A percentile compares a stretch with the other conserved stretches of the same genome.
Conservation (phyloP, 2,113 vertebrate species). For the Xyrauchen texanus region DNA sequence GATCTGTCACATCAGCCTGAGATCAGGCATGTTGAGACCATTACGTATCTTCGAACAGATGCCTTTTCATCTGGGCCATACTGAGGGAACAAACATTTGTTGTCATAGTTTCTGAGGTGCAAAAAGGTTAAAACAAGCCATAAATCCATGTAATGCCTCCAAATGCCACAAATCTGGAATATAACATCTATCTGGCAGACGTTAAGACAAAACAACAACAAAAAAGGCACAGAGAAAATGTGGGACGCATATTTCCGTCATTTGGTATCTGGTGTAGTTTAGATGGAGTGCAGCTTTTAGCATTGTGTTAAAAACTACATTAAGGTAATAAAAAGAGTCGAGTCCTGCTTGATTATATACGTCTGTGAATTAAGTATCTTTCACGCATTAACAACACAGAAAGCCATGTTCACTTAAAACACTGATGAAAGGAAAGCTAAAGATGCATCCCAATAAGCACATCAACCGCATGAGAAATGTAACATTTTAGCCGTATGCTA, state of each 20-base stretch:
- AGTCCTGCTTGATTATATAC: conserved; percentile 19
- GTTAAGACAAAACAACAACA: conserved; percentile 38
- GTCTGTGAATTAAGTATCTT: conserved; percentile 13
- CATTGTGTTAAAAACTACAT: conserved; percentile 1
- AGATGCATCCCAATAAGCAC: background rate
- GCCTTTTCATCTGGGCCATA: conserved; percentile 48
- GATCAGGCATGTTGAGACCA: conserved; percentile 43
- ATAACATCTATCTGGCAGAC: conserved; percentile 49
- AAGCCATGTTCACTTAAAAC: background rate
- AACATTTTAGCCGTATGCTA: conserved; percentile 28
- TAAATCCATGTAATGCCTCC: conserved; percentile 57
- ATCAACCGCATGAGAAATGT: conserved; percentile 17
- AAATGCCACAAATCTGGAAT: conserved; percentile 59
- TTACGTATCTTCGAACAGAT: conserved; percentile 56
- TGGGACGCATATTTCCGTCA: conserved; percentile 7
- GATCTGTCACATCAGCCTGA: conserved; percentile 19
- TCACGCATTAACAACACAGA: conserved; percentile 11
- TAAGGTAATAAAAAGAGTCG: too few relatives aligned
- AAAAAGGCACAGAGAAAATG: conserved; percentile 20
- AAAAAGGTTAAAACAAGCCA: conserved; percentile 58
- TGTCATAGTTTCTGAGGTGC: conserved; percentile 53
- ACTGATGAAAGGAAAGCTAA: conserved; percentile 4
- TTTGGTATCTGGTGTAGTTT: background rate
- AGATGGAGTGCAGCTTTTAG: conserved; percentile 3
- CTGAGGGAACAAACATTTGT: conserved; percentile 56